These are phyloP conservation scores for Himalopsyche anomala DNA, from an alignment of 2,888 invertebrate genomes.

Conservation along the genomic window DNA sequence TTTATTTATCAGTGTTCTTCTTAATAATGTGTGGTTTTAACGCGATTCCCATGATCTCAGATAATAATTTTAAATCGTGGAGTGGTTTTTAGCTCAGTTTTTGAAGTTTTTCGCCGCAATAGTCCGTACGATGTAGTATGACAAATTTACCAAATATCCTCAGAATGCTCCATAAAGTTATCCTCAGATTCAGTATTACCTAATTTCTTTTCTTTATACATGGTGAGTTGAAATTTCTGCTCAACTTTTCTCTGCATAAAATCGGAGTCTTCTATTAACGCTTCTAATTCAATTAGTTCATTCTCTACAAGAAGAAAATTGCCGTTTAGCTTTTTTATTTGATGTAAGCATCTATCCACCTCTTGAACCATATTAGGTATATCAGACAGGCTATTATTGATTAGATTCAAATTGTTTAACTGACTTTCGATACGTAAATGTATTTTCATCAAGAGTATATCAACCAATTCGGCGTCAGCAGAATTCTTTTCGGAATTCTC, in stretches of 20 bases:
- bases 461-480: conserved; percentile 77
- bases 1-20: too few relatives aligned
- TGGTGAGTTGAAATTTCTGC: conserved; percentile 82
- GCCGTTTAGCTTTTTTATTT: conserved; percentile 76
- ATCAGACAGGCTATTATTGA: conserved; percentile 54
- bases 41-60: too few relatives aligned
- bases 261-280: conserved; percentile 82
- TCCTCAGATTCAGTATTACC: conserved; percentile 71
- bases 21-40: too few relatives aligned
- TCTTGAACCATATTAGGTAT: conserved; percentile 69
- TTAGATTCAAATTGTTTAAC: conserved; percentile 34
- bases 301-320: conserved; percentile 81
- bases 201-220: conserved; percentile 84
- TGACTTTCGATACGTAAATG: conserved; percentile 65
- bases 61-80: too few relatives aligned
- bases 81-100: too few relatives aligned
- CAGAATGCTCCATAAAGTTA: too few relatives aligned
- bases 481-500: conserved; percentile 83
- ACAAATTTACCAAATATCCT: too few relatives aligned
- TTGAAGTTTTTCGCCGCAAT: too few relatives aligned
- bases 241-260: conserved; percentile 84
- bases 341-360: conserved; percentile 76
- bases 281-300: conserved; percentile 80
- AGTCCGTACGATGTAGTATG: too few relatives aligned
- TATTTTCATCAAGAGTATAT: conserved; percentile 72